Base-by-base conservation (phyloP, 2,888 invertebrate genomes). In the Pammene fasciana region DNA sequence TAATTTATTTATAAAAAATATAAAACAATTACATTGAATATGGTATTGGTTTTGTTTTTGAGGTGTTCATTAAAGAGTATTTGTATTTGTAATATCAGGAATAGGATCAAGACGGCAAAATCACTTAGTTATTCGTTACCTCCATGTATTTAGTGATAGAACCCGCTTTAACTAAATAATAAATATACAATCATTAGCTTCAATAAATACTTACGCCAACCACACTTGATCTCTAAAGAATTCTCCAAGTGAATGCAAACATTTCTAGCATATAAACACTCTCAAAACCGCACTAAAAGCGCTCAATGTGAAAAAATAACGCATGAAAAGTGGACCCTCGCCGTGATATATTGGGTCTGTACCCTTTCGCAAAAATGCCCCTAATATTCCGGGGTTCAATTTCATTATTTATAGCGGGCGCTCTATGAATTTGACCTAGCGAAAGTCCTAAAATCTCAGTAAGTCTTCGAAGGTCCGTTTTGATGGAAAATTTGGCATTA, bases 391-490 rank as follows among this genome's bases (percentile, higher is more conserved):
- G 34, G 65, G 26, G 65, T 65, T 45, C 50, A 65, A 65, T 65
- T 54, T 60, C 41, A 59, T 70, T 65, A 70, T 70, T 70, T 70
- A 70, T 70, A 59, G 68, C 38, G 13, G 26, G 2, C 8, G 26
- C 38, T 61, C 64, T 57, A 65, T 60, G 65, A 65, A 65, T 65
- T 60, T 60, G 59, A 55, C 65, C 65, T 70, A 48, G 43, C 10
- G 9, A 16, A 62, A 26, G 26, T 56, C 54, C 10, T 55, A 13
- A 46, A 52, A 57, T 62, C 50, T 45, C 9, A 13, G 56, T 26
- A 18, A 43, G 43, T 57, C 43, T 57, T 57, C 43, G 38, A 26
- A 11, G 45, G 26, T 38, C 38, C 55, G 26, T 26, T 5, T 5
- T 1, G 36, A 43, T 26, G 26, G 46, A 46, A 65, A 18, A 11